phyloP scores from a whole-genome alignment of 2,797 vertebrate genomes.

The Danio kyathit region DNA sequence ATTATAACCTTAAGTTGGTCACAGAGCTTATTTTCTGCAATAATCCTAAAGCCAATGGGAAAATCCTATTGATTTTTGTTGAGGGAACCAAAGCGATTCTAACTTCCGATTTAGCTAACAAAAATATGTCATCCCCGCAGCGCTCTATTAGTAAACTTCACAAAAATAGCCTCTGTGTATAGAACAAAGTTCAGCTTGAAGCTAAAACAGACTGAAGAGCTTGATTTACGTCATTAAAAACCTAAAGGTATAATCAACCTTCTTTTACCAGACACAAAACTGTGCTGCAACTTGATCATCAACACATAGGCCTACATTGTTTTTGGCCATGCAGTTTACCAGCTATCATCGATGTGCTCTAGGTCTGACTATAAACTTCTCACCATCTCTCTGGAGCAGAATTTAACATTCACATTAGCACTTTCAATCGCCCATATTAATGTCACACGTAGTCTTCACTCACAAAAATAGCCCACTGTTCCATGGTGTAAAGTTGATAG shows the following conservation, averaged over 20 bases:
- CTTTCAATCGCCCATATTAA: conserved; percentile 7
- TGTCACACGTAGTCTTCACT: not conserved
- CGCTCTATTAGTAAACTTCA: not conserved
- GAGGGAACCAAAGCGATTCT: not conserved
- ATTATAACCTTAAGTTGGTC: not conserved
- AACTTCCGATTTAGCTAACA: not conserved
- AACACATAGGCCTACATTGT: not conserved
- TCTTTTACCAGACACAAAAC: conserved; percentile 33
- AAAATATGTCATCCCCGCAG: not conserved
- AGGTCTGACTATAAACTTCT: conserved; percentile 4
- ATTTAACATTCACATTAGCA: not conserved
- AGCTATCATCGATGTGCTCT: not conserved
- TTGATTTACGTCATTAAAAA: conserved; percentile 12
- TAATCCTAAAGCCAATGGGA: not conserved
- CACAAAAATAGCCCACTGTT: conserved; percentile 15
- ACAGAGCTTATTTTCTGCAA: not conserved
- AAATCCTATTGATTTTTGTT: not conserved
- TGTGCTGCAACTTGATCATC: not conserved
- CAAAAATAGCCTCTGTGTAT: not conserved
- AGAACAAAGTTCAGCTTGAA: conserved; percentile 5
- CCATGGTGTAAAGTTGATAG: not conserved
- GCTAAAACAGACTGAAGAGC: not conserved
- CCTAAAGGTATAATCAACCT: not conserved
- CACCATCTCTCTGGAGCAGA: not conserved
- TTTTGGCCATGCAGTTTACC: not conserved